phyloP scores from a whole-genome alignment of 2,888 invertebrate species.

The Caenorhabditis drosophilae region DNA sequence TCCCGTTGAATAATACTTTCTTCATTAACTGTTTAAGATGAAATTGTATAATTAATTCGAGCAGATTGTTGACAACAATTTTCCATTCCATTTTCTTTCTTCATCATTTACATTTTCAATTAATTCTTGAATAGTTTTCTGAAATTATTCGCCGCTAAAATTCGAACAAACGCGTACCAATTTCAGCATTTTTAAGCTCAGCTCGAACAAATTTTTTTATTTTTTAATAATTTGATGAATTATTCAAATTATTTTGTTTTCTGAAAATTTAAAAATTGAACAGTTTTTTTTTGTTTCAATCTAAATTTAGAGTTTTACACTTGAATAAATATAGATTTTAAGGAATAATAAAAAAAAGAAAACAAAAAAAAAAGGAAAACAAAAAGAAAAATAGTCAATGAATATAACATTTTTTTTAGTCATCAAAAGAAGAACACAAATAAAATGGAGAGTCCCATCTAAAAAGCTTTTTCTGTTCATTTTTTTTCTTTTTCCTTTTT shows the following conservation, averaged over 20 bases:
- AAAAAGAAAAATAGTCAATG: too few relatives aligned
- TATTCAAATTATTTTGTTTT: too few relatives aligned
- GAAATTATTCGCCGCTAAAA: not conserved
- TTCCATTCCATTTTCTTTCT: constrained; percentile 3
- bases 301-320: constrained; percentile 1
- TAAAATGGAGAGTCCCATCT: not conserved
- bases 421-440: not conserved
- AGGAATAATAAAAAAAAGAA: too few relatives aligned
- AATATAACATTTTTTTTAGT: constrained; percentile 11
- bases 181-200: not conserved
- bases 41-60: not conserved
- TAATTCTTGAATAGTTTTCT: constrained; percentile 9
- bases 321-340: constrained; percentile 18
- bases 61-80: not conserved
- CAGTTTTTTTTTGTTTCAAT: constrained; percentile 4
- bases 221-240: too few relatives aligned
- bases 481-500: constrained; percentile 7
- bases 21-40: not conserved
- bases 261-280: too few relatives aligned
- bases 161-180: too few relatives aligned
- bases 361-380: too few relatives aligned
- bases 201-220: constrained; percentile 4
- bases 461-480: constrained; percentile 18
- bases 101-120: constrained; percentile 7
- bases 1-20: not conserved